Base-by-base conservation (phyloP, 2,888 invertebrate genomes). In the Caenorhabditis zanzibari region DNA sequence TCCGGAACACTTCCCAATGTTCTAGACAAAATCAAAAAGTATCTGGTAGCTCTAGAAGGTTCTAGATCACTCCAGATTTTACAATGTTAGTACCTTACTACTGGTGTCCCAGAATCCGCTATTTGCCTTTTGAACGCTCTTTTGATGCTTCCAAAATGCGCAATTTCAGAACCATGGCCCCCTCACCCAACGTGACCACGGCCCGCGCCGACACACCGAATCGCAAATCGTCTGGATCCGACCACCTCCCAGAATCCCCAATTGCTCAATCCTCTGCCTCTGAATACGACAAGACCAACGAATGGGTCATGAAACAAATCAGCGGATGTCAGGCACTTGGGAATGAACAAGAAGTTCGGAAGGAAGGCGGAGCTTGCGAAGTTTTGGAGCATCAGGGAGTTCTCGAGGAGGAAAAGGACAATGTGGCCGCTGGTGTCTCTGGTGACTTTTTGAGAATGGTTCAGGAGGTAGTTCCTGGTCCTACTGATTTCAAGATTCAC, bases 291-390 rank as follows among this genome's bases (percentile, higher is more conserved):
- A 44, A 58, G 10, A 41, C 68, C 0, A 47, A 59, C 10, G 77
- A 77, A 7, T 71, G 77, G 77, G n/a, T 77, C n/a, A 28, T 19
- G 44, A 41, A 63, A 35, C 77, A 77, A 56, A 44, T 77, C 5
- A 28, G 38, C 32, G 61, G 69, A 28, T 68, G 59, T 41, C n/a
- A 44, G 22, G 16, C 19, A 2, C 14, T 77, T 26, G 26, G 12
- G 9, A 38, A 68, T 1, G 16, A 22, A 10, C 35, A 24, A 19
- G 63, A 74, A 4, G 24, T 3, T 5, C 12, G 76, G 22, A 26
- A 56, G 22, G n/a, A 58, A 2, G 69, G 61, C 10, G 76, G 73
- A 26, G 58, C 38, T n/a, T 58, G 58, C 26, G 58, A 16, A 0
- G n/a, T 32, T 19, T 38, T 12, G 12, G 5, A 6, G 38, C 38